These are phyloP conservation scores for Mormoops blainvillei DNA, from an alignment of 2,113 vertebrate species.

Conservation along the genomic window DNA sequence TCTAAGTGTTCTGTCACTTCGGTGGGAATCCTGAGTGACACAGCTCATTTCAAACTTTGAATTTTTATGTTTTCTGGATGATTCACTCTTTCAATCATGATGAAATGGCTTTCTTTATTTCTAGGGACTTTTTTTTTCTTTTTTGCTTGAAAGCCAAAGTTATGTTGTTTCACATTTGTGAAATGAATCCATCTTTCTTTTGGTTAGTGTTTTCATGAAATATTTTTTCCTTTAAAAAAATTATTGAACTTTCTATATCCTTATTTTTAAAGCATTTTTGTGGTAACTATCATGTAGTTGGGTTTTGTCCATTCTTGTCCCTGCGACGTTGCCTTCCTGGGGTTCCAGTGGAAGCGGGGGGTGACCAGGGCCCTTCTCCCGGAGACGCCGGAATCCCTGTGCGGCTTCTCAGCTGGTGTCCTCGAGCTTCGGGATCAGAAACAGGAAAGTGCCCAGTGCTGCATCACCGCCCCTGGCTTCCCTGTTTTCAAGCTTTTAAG, in stretches of 20 bases:
- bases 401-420: background rate
- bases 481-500: background rate
- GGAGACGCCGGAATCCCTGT: background rate
- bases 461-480: background rate
- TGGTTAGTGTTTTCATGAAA: background rate
- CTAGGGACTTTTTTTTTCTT: background rate
- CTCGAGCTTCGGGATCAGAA: background rate
- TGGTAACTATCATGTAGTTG: background rate
- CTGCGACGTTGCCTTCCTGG: background rate
- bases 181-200: background rate
- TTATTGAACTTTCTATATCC: background rate
- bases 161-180: background rate
- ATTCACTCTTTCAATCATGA: background rate
- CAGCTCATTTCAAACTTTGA: background rate
- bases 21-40: no score
- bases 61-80: background rate
- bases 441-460: no score
- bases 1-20: background rate
- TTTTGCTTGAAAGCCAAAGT: background rate
- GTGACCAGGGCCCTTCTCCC: background rate
- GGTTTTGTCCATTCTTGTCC: background rate
- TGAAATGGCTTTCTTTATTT: background rate
- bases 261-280: background rate
- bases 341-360: accelerated
- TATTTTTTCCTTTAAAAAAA: background rate